A percentile compares a stretch with the other conserved stretches of the same genome.
phyloP scores from a whole-genome alignment of 2,888 invertebrate species.

The Thera obeliscata region DNA sequence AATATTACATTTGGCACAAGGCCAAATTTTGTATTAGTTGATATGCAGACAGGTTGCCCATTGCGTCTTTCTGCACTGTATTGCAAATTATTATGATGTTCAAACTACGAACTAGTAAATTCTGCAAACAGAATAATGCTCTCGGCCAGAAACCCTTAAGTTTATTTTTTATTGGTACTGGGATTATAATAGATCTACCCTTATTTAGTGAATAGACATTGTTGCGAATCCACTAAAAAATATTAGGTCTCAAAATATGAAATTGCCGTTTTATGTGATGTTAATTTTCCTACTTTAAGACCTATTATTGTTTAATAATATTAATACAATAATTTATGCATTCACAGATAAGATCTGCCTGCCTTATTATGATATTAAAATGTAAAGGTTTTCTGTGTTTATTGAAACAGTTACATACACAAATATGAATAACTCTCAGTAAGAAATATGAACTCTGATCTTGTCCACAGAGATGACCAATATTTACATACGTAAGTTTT shows the following conservation, averaged over 20 bases:
- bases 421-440: neutral
- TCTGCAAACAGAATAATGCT: constrained; percentile 1
- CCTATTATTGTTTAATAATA: too few relatives aligned
- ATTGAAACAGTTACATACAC: neutral
- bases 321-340: neutral
- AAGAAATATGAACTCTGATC: neutral
- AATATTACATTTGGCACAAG: too few relatives aligned
- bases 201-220: neutral
- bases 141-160: constrained; percentile 7
- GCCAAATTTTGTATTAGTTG: too few relatives aligned
- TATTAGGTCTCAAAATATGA: constrained; percentile 1
- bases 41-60: too few relatives aligned
- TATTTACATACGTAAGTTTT: neutral
- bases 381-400: neutral
- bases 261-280: neutral
- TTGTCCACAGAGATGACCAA: neutral
- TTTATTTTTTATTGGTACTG: constrained; percentile 45
- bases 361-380: constrained; percentile 16
- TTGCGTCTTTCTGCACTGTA: neutral
- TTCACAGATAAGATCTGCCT: constrained; percentile 13
- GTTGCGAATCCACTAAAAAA: neutral
- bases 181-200: constrained; percentile 29
- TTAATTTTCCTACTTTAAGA: too few relatives aligned
- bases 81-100: neutral
- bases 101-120: neutral